Percentiles rank a stretch among this genome's conserved stretches.
phyloP scores from a whole-genome alignment of 1,140 invertebrate genomes.

The Triops cancriformis region DNA sequence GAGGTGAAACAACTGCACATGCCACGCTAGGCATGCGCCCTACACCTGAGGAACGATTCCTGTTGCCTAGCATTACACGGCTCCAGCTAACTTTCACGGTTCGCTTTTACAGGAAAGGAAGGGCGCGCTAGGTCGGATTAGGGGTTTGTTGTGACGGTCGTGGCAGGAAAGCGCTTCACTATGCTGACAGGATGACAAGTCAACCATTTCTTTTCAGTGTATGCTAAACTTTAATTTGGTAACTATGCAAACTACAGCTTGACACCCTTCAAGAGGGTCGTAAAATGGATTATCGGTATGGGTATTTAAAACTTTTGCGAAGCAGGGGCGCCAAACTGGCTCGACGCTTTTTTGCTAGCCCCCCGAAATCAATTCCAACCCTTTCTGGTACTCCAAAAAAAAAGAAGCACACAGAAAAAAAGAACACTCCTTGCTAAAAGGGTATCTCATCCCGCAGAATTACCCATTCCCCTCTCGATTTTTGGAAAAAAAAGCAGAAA shows the following conservation, averaged over 20 bases:
- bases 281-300: no score
- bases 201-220: neutral
- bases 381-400: conserved; percentile 26
- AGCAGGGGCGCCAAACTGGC: conserved; percentile 2
- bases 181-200: no score
- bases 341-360: conserved; percentile 7
- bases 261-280: neutral
- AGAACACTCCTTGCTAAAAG: conserved; percentile 20
- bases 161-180: no score
- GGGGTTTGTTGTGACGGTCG: no score
- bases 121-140: no score
- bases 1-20: no score
- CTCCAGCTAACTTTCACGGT: no score
- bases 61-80: no score
- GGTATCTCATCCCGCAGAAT: neutral
- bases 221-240: neutral
- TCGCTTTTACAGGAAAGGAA: no score
- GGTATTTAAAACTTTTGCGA: neutral
- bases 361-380: conserved; percentile 28
- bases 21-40: no score
- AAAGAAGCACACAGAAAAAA: conserved; percentile 29
- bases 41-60: no score
- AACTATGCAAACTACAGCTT: neutral
- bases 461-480: neutral
- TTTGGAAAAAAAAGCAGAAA: neutral